Evolutionary conservation across 2,888 invertebrate genomes (phyloP), one percentile per base, ranked within the genome.

Genomic region (Odiellus spinosus): DNA sequence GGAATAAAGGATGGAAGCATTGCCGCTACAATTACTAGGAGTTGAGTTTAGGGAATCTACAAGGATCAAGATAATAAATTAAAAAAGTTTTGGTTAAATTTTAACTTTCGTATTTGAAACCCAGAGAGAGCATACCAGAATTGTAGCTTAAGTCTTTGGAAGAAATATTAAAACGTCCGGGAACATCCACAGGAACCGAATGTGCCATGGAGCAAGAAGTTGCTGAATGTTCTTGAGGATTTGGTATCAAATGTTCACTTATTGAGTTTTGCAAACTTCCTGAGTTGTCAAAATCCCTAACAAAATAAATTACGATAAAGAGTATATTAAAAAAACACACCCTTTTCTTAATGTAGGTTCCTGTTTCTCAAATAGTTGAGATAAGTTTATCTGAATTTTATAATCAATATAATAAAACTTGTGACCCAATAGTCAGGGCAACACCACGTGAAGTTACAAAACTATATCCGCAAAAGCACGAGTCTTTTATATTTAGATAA

Each of bases 171-270:
- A 46, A 42, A 44, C 50, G 48, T 48, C 52, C 52, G 49, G 65
- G 64, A 14, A 66, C 64, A 59, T 64, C 64, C 36, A 66, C 60
- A 18, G 66, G 65, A 17, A 65, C 57, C 58, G 65, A 65, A 43
- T 61, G 62, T 35, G 62, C 26, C 26, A 26, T 26, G n/a, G n/a
- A n/a, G 8, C 26, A 26, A 26, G 26, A 26, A 26, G 26, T 26
- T 6, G 8, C 26, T 4, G 26, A 26, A 8, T 4, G 8, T 11
- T 50, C 47, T 15, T 33, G 6, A 35, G 39, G n/a, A 42, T 53
- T 53, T 35, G 40, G 40, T 42, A 51, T 47, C 34, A 35, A 34
- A 19, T 48, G 44, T 47, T 53, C 53, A 40, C 20, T 48, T 41
- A 47, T 42, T 10, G 55, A 51, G 32, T 42, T 44, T 12, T 46